Evolutionary conservation across 2,888 invertebrate species (phyloP), one percentile per base, ranked within the genome.

Genomic region (Aphodius granarius): DNA sequence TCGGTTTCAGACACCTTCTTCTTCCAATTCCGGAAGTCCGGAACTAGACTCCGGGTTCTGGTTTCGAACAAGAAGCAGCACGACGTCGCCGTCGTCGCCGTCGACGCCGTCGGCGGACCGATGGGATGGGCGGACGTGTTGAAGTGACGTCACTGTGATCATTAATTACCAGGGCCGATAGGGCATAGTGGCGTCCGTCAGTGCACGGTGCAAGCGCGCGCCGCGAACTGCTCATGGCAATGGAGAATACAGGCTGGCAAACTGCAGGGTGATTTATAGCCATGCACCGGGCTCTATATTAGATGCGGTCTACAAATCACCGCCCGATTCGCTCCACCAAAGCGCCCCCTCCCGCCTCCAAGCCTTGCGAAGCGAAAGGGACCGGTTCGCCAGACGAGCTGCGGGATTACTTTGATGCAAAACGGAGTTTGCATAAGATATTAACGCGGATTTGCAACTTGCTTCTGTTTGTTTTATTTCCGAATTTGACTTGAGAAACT

Each of bases 281-380:
- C 9, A 21, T 68, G 20, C 20, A 68, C 68, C 68, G 68, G 22
- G 68, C 21, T 68, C 68, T 22, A 68, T 68, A 68, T 68, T 68
- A 68, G 68, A 68, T 21, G 22, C 68, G 19, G 68, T 68, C 68
- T 68, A 68, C 68, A 68, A 68, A 68, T 68, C 68, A 68, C 68
- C 68, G 68, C 22, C 22, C 22, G 68, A 68, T 43, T 2, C 43
- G 6, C 43, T 43, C 2, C 43, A 6, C n/a, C n/a, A n/a, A n/a
- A n/a, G 43, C 43, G 9, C 23, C 23, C 23, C 43, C 43, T 43
- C 43, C 0, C 43, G 43, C 4, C 43, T 6, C 43, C n/a, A n/a
- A n/a, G n/a, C 13, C 43, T 13, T 3, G 43, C 43, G 23, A 23
- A 23, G 23, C 23, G 43, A 43, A 13, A 6, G 43, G 43, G 43